phyloP scores from a whole-genome alignment of 2,113 vertebrate species.

The Zingel zingel region DNA sequence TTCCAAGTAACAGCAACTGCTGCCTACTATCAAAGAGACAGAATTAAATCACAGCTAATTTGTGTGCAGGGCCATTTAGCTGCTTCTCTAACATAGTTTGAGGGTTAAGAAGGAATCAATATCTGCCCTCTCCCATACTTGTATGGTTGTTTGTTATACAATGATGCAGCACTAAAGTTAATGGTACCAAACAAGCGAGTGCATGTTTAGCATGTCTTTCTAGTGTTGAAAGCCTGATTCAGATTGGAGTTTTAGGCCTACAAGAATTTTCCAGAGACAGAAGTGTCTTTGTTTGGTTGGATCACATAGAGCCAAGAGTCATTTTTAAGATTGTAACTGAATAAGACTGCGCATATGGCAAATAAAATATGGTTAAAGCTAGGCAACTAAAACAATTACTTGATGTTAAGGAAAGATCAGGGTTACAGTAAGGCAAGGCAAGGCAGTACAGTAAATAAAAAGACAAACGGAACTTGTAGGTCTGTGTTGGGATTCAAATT shows the following conservation, averaged over 20 bases:
- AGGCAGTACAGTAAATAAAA: too few relatives aligned
- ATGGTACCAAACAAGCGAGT: constrained; percentile 44
- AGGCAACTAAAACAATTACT: too few relatives aligned
- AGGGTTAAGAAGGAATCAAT: constrained; percentile 58
- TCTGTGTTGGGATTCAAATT: too few relatives aligned
- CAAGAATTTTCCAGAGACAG: constrained; percentile 14
- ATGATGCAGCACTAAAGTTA: constrained; percentile 36
- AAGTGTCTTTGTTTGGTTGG: constrained; percentile 16
- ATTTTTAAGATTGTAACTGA: constrained; percentile 4
- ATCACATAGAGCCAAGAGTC: constrained; percentile 19
- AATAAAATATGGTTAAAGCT: too few relatives aligned
- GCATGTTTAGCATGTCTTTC: constrained; percentile 35
- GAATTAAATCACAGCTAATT: constrained; percentile 44
- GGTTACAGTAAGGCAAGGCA: too few relatives aligned
- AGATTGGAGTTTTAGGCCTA: neutral
- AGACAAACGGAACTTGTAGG: too few relatives aligned
- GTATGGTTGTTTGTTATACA: constrained; percentile 46
- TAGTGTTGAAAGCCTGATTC: constrained; percentile 29
- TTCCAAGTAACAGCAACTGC: constrained; percentile 42
- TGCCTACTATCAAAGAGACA: constrained; percentile 43
- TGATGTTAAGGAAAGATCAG: too few relatives aligned
- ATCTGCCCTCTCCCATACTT: constrained; percentile 38
- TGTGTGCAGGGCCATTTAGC: constrained; percentile 29
- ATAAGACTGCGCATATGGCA: too few relatives aligned
- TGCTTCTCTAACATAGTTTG: constrained; percentile 34